A percentile compares a stretch with the other conserved stretches of the same genome.
phyloP scores from a whole-genome alignment of 2,797 vertebrate species.

The Sitta carolinensis region DNA sequence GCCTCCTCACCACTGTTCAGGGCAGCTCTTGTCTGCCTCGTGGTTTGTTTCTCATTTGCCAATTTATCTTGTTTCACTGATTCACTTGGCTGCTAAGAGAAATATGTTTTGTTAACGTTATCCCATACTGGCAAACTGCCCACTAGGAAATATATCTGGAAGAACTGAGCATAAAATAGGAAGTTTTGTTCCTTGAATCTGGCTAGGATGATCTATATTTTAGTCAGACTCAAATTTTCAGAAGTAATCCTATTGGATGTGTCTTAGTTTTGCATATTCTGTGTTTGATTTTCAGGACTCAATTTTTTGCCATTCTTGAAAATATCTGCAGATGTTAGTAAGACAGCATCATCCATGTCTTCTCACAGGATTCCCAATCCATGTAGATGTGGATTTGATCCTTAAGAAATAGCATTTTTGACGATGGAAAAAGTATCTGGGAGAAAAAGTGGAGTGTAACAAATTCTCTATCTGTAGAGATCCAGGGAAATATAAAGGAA shows the following conservation, averaged over 20 bases:
- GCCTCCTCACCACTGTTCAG: background rate
- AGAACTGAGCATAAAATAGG: background rate
- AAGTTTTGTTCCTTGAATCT: background rate
- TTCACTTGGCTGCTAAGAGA: background rate
- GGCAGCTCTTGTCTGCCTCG: background rate
- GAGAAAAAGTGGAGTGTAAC: background rate
- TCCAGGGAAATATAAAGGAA: background rate
- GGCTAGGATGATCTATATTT: background rate
- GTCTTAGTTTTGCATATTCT: background rate
- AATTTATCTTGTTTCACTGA: background rate
- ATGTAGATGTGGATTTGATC: background rate
- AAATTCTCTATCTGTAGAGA: background rate
- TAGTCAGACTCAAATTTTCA: background rate
- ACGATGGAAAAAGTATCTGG: background rate
- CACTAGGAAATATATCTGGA: background rate
- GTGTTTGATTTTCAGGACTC: background rate
- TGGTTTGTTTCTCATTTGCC: background rate
- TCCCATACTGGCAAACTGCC: background rate
- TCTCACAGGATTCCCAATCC: background rate
- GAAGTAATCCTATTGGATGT: background rate
- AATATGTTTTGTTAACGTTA: background rate
- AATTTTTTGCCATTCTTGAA: background rate
- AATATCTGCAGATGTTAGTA: background rate
- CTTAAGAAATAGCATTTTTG: background rate
- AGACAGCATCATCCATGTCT: background rate